Conservation (phyloP, 2,113 vertebrate species). For the Ameiurus melas region DNA sequence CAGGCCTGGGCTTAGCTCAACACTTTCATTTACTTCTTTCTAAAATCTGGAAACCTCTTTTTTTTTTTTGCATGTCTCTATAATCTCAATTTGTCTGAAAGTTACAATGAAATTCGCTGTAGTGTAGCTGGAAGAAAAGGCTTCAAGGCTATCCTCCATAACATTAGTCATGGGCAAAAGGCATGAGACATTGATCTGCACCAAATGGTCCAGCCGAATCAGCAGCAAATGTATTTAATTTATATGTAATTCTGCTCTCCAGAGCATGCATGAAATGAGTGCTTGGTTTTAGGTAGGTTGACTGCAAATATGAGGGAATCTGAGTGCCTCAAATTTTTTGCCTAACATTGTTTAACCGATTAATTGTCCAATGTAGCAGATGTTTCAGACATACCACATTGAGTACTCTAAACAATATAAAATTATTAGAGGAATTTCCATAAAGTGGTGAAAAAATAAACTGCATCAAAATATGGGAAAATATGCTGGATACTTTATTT, state of each 20-base stretch:
- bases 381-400: neutral
- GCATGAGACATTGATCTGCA: neutral
- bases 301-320: neutral
- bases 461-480: constrained; percentile 30
- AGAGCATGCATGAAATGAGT: neutral
- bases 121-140: neutral
- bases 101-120: neutral
- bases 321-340: neutral
- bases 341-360: neutral
- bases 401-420: neutral
- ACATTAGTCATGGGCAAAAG: neutral
- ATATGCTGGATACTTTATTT: constrained; percentile 59
- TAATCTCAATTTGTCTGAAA: neutral
- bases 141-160: neutral
- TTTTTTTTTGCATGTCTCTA: neutral
- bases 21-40: neutral
- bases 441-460: neutral
- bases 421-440: neutral
- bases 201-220: neutral
- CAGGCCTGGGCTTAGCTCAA: neutral
- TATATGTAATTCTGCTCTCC: neutral
- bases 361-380: neutral
- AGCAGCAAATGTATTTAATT: neutral
- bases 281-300: neutral
- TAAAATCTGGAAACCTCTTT: neutral